Base-by-base conservation (phyloP, 2,113 vertebrate species). In the Scolopax mira region DNA sequence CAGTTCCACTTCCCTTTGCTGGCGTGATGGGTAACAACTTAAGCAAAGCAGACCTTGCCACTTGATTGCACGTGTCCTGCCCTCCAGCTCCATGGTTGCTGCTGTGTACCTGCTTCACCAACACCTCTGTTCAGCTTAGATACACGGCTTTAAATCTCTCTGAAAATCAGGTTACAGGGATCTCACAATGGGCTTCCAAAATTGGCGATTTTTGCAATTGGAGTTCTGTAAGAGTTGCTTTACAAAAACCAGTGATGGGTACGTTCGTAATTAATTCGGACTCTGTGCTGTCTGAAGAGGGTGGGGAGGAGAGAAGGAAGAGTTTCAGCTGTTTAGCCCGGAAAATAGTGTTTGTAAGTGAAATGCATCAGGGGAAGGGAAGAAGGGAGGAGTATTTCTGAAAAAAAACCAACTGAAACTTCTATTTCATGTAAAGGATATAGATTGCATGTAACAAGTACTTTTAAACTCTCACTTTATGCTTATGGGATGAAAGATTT, bases 11-110 rank as follows among this genome's bases (percentile, higher is more conserved):
- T 72, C 33, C 21, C 10, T 69, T 83, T 69, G 8, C 24, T 52
- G 60, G 7, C 0, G 2, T 18, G 41, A 23, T 25, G 42, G 33
- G 24, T 48, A 44, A 69, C 19, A 49, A 28, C 49, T n/a, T 42
- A 28, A 42, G 41, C 35, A 41, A 86, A 65, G 39, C 65, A 73
- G 23, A 25, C 0, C 0, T 55, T 55, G 37, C 11, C 48, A 13
- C 21, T 30, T 44, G 25, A 22, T 60, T 0, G 1, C 30, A 10
- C 0, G 0, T 49, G 58, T 27, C 31, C 57, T 51, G 31, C 5
- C 10, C 42, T 74, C 16, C 27, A 30, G 22, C 19, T 52, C 27
- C 4, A 3, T 58, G 22, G 44, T 44, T 72, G 24, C 28, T 84
- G 16, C 51, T 55, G 35, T 21, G 49, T 62, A 27, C 41, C 65